These are phyloP conservation scores for Leptothorax acervorum DNA, from an alignment of 2,888 invertebrate genomes.

Conservation along the genomic window DNA sequence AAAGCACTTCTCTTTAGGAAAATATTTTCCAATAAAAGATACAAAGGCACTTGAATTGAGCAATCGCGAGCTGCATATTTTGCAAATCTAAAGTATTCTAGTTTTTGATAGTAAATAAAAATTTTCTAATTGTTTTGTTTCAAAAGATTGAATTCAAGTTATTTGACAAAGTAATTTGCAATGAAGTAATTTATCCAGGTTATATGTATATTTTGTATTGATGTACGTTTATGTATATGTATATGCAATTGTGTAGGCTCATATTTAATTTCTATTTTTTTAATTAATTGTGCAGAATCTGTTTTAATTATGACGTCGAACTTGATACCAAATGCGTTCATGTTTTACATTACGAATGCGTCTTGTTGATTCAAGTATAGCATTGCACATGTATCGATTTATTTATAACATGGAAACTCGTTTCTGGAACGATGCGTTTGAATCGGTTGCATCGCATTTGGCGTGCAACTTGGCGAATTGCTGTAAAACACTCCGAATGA, in stretches of 20 bases:
- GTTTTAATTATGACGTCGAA: slow-evolving; percentile 33
- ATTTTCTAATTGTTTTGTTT: not conserved
- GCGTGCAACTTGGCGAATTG: slow-evolving; percentile 57
- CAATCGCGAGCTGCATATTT: not conserved
- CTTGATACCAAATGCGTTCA: not conserved
- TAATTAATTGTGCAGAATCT: not conserved
- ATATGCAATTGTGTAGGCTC: not conserved
- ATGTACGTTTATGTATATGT: not conserved
- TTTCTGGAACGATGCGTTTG: slow-evolving; percentile 41
- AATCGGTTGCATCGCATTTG: slow-evolving; percentile 34
- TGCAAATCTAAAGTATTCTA: not conserved
- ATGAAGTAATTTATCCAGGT: not conserved
- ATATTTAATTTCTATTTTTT: not conserved
- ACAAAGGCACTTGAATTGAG: not conserved
- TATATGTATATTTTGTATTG: not conserved
- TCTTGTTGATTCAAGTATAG: slow-evolving; percentile 27
- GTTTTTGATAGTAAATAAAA: not conserved
- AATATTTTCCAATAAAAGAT: not conserved
- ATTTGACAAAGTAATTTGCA: not conserved
- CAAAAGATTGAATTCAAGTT: not conserved
- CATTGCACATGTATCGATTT: slow-evolving; percentile 23
- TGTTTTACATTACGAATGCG: not conserved
- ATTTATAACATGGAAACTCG: slow-evolving; percentile 46
- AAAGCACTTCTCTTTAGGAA: not conserved
- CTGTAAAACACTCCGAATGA: slow-evolving; percentile 60